Base-by-base conservation (phyloP, 2,888 invertebrate genomes). In the Drosophila barbarae region DNA sequence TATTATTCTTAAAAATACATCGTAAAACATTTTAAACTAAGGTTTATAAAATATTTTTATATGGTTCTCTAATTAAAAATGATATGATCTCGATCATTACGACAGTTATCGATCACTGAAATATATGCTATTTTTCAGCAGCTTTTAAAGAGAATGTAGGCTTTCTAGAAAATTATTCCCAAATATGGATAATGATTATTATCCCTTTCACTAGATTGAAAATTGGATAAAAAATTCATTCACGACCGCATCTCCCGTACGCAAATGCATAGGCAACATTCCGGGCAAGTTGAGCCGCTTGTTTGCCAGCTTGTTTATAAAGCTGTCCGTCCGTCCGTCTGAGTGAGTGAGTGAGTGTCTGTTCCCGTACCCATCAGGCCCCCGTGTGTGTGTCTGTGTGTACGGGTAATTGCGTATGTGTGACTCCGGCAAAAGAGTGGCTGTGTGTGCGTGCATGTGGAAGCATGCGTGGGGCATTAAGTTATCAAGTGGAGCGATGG, bases 401-500 rank as follows among this genome's bases (percentile, higher is more conserved):
- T 56, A 50, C 51, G 58, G 28, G 42, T 55, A 58, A 58, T 58
- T 28, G 55, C 39, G 57, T 55, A 55, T 58, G 58, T 58, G 30
- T 56, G 41, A 26, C 23, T 26, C 30, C 39, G 42, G 26, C 18
- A 13, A 30, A 18, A 18, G 36, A 51, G 35, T 35, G 44, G 35
- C 26, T 41, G 32, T 32, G 21, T 41, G 21, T 12, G 21, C 18
- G 50, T 59, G 64, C 59, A 80, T 76, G 76, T 77, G 74, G 58
- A 71, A 56, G 76, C 78, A 81, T 79, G 84, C 81, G 81, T 84
- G 49, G 59, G 84, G 61, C 72, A 79, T 79, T 81, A 81, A 81
- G 76, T 72, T 84, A 80, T 77, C 80, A 80, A 47, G 55, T 63
- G 65, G 68, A 55, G 68, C 44, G 47, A 53, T 53, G 64, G 65